Evolutionary conservation across 2,797 vertebrate genomes (phyloP).

Genomic region (Pipistrellus nathusii): DNA sequence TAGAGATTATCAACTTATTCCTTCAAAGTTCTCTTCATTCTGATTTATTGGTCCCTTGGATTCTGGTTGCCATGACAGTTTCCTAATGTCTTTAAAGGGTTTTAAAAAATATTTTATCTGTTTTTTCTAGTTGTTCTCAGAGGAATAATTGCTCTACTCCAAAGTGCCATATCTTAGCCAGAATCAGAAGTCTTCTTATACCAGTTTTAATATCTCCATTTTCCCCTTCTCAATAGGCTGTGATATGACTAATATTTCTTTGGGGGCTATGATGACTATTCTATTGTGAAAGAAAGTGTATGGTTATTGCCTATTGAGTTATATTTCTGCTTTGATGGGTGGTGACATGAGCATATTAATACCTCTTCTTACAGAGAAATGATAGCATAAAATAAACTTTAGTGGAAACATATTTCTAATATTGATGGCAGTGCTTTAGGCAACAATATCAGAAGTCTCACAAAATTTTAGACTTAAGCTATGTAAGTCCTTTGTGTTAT

Average conservation of each 20-base stretch:
- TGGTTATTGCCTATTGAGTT: background rate
- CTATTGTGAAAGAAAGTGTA: background rate
- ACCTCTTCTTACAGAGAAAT: constrained; percentile 1
- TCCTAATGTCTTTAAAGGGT: background rate
- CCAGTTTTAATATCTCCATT: background rate
- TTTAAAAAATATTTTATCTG: constrained; percentile 33
- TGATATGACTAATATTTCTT: background rate
- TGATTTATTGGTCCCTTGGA: constrained; percentile 25
- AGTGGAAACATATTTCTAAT: background rate
- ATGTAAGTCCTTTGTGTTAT: background rate
- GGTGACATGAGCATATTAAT: background rate
- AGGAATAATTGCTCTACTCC: background rate
- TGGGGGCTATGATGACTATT: background rate
- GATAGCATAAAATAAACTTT: constrained; percentile 2
- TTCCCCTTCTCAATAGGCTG: background rate
- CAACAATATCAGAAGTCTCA: constrained; percentile 1
- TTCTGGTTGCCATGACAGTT: constrained; percentile 59
- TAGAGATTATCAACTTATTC: background rate
- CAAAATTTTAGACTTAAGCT: constrained; percentile 17
- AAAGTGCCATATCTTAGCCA: constrained; percentile 9
- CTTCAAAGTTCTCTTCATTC: constrained; percentile 52
- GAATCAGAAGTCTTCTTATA: constrained; percentile 10
- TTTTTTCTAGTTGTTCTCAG: constrained; percentile 32
- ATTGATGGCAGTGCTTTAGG: background rate
- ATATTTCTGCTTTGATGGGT: background rate